A percentile compares a stretch with the other conserved stretches of the same genome.
Evolutionary conservation across 2,888 invertebrate genomes (phyloP).

Genomic region (Hypomecis punctinalis): DNA sequence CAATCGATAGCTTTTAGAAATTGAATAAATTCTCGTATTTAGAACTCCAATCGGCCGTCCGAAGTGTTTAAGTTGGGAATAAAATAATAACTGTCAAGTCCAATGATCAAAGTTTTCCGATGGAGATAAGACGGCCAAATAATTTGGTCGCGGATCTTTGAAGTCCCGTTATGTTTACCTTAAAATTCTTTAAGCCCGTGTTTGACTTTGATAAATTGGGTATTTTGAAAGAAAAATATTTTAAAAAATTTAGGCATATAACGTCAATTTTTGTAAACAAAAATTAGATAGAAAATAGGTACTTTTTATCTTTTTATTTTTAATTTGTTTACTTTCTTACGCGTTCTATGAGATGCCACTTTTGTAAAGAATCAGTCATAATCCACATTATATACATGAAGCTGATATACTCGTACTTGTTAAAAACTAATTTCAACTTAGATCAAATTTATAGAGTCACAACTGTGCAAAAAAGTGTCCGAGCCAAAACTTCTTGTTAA

Average conservation of each 20-base stretch:
- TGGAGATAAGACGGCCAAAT: conserved; percentile 48
- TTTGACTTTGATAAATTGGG: conserved; percentile 47
- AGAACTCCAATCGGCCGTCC: conserved; percentile 4
- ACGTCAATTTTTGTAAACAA: too few relatives aligned
- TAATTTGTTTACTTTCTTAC: too few relatives aligned
- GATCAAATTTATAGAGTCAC: too few relatives aligned
- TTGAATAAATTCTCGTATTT: conserved; percentile 10
- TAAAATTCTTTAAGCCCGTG: conserved; percentile 45
- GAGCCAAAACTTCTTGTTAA: too few relatives aligned
- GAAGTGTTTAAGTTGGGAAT: conserved; percentile 13
- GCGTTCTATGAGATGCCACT: too few relatives aligned
- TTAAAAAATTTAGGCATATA: not conserved
- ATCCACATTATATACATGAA: too few relatives aligned
- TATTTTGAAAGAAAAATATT: conserved; percentile 41
- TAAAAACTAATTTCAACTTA: too few relatives aligned
- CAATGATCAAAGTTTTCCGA: conserved; percentile 49
- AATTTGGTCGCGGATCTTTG: conserved; percentile 48
- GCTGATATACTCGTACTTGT: too few relatives aligned
- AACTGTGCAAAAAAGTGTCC: too few relatives aligned
- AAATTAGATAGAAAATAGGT: too few relatives aligned
- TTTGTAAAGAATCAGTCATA: too few relatives aligned
- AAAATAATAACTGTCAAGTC: conserved; percentile 26
- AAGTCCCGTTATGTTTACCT: conserved; percentile 45
- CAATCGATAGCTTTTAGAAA: not conserved
- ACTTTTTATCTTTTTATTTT: too few relatives aligned